Evolutionary conservation across 1,140 invertebrate species (phyloP).

Genomic region (Aradophagus sp.): DNA sequence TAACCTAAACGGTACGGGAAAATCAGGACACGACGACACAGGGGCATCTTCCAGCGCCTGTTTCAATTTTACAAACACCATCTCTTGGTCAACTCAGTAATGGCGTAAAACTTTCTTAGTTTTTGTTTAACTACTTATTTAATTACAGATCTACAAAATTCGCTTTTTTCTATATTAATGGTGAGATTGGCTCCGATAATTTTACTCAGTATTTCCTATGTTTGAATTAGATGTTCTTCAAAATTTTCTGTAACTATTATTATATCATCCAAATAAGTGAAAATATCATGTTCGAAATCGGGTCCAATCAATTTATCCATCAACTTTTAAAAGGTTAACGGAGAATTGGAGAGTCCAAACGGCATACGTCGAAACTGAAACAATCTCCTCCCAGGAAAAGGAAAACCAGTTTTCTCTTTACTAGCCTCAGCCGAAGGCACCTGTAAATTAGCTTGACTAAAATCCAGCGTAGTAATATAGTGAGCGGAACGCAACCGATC

Average conservation of each 20-base stretch:
- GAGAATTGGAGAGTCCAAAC: background rate
- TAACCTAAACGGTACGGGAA: background rate
- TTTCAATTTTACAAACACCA: background rate
- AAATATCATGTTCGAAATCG: background rate
- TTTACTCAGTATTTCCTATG: background rate
- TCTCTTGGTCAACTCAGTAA: background rate
- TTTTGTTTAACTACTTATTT: background rate
- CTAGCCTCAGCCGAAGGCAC: background rate
- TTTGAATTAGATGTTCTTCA: background rate
- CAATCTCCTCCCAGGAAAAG: background rate
- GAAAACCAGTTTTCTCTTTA: background rate
- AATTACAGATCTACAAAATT: conserved; percentile 6
- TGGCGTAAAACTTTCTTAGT: background rate
- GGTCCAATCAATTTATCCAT: background rate
- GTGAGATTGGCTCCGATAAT: background rate
- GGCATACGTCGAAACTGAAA: conserved; percentile 1
- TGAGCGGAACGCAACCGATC: background rate
- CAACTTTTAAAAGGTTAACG: background rate
- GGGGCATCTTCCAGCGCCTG: background rate
- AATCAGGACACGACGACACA: background rate
- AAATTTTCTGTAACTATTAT: conserved; percentile 2
- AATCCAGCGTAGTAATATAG: conserved; percentile 1
- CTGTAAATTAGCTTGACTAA: conserved; percentile 2
- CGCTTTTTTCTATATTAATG: conserved; percentile 3
- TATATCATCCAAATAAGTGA: background rate